Conservation (phyloP, 2,888 invertebrate genomes). For the Cephus pygmeus region DNA sequence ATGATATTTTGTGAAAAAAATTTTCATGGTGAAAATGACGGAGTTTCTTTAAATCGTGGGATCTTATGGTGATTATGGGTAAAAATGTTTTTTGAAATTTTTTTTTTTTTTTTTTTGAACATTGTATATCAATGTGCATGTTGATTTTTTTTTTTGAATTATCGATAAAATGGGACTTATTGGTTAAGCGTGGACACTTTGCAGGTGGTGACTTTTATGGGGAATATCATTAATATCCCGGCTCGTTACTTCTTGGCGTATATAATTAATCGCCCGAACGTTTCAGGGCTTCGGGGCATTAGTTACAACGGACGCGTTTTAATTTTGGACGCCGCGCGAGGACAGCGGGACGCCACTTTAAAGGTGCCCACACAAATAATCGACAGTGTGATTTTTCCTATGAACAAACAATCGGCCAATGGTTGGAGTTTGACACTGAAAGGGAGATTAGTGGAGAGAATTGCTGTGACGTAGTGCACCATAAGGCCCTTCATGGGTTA, state of each 20-base stretch:
- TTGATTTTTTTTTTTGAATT: not conserved
- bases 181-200: not conserved
- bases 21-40: not conserved
- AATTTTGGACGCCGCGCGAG: not conserved
- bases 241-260: not conserved
- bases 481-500: not conserved
- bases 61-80: too few relatives aligned
- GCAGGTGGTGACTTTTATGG: not conserved
- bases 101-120: too few relatives aligned
- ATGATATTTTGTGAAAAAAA: not conserved
- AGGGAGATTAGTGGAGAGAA: not conserved
- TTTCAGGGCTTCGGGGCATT: not conserved
- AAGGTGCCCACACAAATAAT: not conserved
- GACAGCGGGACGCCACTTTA: not conserved
- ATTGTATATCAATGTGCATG: too few relatives aligned
- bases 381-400: not conserved
- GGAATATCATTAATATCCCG: not conserved
- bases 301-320: not conserved
- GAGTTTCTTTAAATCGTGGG: too few relatives aligned
- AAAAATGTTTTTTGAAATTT: too few relatives aligned
- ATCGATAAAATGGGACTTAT: not conserved
- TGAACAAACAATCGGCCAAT: not conserved
- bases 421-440: not conserved
- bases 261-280: not conserved
- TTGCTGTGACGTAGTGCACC: not conserved